Evolutionary conservation across 2,888 invertebrate species (phyloP), one percentile per base, ranked within the genome.

Genomic region (Branchipolynoe longqiensis): DNA sequence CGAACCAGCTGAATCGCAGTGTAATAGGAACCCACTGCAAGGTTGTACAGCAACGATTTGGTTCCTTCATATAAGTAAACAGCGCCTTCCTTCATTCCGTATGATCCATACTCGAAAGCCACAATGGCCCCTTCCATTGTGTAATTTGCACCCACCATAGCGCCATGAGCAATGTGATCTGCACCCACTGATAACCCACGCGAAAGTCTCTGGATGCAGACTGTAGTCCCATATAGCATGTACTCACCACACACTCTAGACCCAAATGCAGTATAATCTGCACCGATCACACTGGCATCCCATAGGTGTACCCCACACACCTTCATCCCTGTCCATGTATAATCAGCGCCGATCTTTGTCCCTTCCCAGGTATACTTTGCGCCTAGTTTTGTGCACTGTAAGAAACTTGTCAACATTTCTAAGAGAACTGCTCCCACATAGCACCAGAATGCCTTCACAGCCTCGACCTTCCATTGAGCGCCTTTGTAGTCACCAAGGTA

Each of bases 401-500:
- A 22, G 25, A 14, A 28, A 48, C 56, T 40, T 4, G 31, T 18
- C 41, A 48, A 28, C 33, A 64, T 64, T 48, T 48, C n/a, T 64
- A 62, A 41, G 25, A 84, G 41, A n/a, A 84, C 14, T 8, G 64
- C 31, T 25, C n/a, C 36, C 22, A 85, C 54, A n/a, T 28, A 40
- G 33, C 69, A 84, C 18, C 64, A 56, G 36, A 74, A 62, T 28
- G 62, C 58, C 82, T 84, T 82, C 14, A 87, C 64, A 3, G 73
- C 41, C 28, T 88, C 62, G 31, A 87, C 31, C 56, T 86, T 74
- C 38, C 83, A 38, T 25, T 84, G 25, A 1, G 87, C 87, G n/a
- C 56, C 40, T 22, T 87, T 85, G 48, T 85, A 82, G n/a, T 88
- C 84, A 6, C 85, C 87, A 41, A 64, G 78, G 56, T 88, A 88